Base-by-base conservation (phyloP, 1,140 invertebrate genomes). In the Sinella curviseta region DNA sequence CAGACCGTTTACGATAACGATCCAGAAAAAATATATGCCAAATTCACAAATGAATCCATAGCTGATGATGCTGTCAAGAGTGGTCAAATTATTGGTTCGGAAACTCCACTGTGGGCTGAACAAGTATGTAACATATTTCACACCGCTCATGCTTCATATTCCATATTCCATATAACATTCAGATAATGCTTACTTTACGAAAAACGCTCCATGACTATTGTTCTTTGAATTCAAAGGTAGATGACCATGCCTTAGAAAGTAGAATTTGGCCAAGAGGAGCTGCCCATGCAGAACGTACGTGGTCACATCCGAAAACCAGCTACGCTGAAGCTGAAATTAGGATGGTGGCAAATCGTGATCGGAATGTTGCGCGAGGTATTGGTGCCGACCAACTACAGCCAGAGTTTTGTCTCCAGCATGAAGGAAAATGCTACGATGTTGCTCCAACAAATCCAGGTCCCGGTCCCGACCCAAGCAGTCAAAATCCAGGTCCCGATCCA, bases 391-490 rank as follows among this genome's bases (percentile, higher is more conserved):
- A 90, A 1, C 82, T 94, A 34, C 89, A 94, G 85, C 94, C 94
- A 0, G 90, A 93, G 85, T 95, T 93, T 93, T 95, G 94, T 85
- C 87, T 91, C 78, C 92, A 94, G 84, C 92, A 94, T 85, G 94
- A 87, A 91, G 92, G 55, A 86, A 89, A 57, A 34, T 77, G 75
- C 54, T 77, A 77, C 74, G 33, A 2, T 28, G 39, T n/a, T 48
- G 39, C 39, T 48, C 39, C 39, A 48, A 48, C 8, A 12, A 48
- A 48, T 48, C 8, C 8, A 48, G 39, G 20, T 48, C 20, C 20
- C 8, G 39, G 20, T 20, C 20, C 20, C 20, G 20, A 12, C 20
- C 20, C 39, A 48, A 8, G 20, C 39, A 48, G 39, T 20, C 8
- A 8, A 48, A 8, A 48, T 20, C 8, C 39, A 20, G 39, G 20